Evolutionary conservation across 2,113 vertebrate genomes (phyloP).

Genomic region (Theropithecus gelada): DNA sequence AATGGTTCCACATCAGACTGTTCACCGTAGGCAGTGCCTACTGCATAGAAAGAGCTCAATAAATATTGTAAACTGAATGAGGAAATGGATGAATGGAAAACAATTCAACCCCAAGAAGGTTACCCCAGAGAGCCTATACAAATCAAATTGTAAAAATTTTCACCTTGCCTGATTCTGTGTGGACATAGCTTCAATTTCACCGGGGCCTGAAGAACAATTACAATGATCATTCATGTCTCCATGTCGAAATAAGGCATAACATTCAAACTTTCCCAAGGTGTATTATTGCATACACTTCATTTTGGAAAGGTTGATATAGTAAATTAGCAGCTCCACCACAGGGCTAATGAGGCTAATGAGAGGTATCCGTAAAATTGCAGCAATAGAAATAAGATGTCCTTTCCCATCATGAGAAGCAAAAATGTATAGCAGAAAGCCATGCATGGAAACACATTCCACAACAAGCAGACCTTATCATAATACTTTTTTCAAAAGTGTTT

Average conservation of each 20-base stretch:
- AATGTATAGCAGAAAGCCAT: background rate
- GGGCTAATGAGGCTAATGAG: background rate
- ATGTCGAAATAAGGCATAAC: constrained; percentile 51
- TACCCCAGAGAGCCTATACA: constrained; percentile 10
- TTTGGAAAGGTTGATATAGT: constrained; percentile 6
- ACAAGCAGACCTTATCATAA: background rate
- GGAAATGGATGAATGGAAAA: constrained; percentile 31
- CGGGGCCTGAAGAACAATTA: constrained; percentile 55
- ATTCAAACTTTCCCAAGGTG: constrained; percentile 20
- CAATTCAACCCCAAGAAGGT: background rate
- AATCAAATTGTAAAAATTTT: constrained; percentile 55
- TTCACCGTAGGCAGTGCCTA: background rate
- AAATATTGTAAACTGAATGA: background rate
- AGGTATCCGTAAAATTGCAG: constrained; percentile 12
- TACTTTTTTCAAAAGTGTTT: background rate
- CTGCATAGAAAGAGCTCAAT: background rate
- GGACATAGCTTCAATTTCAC: constrained; percentile 41
- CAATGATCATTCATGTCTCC: constrained; percentile 60
- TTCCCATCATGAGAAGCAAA: background rate
- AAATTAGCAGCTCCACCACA: constrained; percentile 50
- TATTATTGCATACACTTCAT: background rate
- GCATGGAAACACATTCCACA: background rate
- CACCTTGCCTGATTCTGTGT: background rate
- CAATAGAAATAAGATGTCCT: background rate
- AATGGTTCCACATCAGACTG: background rate